Evolutionary conservation across 2,113 vertebrate species (phyloP), one percentile per base, ranked within the genome.

Genomic region (Tricholaema leucomelas): DNA sequence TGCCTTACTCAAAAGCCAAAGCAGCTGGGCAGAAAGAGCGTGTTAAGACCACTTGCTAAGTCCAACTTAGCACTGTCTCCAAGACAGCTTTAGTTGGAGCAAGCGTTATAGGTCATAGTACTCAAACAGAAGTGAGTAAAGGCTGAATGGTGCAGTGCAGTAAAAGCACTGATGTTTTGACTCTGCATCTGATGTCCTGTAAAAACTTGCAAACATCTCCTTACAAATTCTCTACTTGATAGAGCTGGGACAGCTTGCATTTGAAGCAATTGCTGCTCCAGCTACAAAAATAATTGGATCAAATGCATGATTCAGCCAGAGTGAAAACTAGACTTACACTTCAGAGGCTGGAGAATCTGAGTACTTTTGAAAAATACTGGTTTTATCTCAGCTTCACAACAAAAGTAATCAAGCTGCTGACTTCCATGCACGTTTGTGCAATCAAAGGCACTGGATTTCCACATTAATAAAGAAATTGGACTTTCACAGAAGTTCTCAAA

Each of bases 1-100:
- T 73, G 25, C 23, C 42, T 87, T 80, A 33, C 55, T 72, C 79
- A 81, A 87, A 95, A 87, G 55, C 36, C 74, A 87, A 91, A 88
- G 74, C 71, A 92, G 66, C 60, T 82, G 81, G 84, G 81, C 54
- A 58, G 81, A 75, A 16, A 69, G 66, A 61, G 61, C 4, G 3
- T 42, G 38, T 35, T 88, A 65, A 81, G 77, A 54, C 44, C 8
- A 0, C 55, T 88, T 33, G 54, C 54, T 76, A 58, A 79, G 27
- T n/a, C 66, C 67, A 67, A 75, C 70, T 74, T 86, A 81, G 65
- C 46, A 21, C 28, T 48, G 55, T 75, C 81, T 91, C 70, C 69
- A 50, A n/a, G 59, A 78, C 90, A 88, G 59, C 69, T 85, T 72
- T 5, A 46, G 16, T 6, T 76, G 74, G 15, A 86, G 70, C 35